Base-by-base conservation (phyloP, 2,113 vertebrate species). In the Caracal caracal region DNA sequence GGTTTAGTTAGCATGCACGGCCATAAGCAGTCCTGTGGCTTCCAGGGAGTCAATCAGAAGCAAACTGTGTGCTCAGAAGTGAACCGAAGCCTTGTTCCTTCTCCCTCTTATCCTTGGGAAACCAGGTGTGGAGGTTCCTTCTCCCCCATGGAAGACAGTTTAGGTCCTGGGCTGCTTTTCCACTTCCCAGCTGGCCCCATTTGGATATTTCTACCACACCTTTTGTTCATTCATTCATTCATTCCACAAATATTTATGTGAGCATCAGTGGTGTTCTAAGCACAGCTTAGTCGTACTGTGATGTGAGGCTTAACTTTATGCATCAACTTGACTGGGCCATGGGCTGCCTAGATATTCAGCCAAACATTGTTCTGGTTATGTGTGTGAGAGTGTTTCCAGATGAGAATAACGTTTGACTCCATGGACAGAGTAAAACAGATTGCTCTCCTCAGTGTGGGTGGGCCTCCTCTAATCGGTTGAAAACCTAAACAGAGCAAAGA, bases 21-120 rank as follows among this genome's bases (percentile, higher is more conserved):
- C 96, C 88, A 13, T 16, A 30, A 66, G 96, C 93, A 92, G 88
- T 84, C 92, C 56, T 65, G 26, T 0, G 78, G 85, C 76, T 90
- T 90, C 84, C 59, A 6, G 49, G 6, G 47, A 8, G 20, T 28
- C 73, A 97, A 78, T 93, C 90, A 63, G 75, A 3, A 19, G 33
- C 3, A 35, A 90, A 0, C 10, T 6, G 0, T n/a, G 66, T n/a
- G 16, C 51, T 10, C 0, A 28, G 56, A 47, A 90, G 63, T 33
- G 56, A 30, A 3, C 0, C 0, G 51, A 35, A 17, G 19, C 37
- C 81, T 19, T 1, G 1, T 0, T 61, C 59, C 35, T 63, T 53
- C 33, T 80, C 43, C 8, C 8, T 37, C 35, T 66, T 40, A 10
- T 30, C 40, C 84, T 76, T 8, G 0, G 51, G 56, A 78, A 80